Conservation (phyloP, 2,888 invertebrate species). For the Girardia tigrina region DNA sequence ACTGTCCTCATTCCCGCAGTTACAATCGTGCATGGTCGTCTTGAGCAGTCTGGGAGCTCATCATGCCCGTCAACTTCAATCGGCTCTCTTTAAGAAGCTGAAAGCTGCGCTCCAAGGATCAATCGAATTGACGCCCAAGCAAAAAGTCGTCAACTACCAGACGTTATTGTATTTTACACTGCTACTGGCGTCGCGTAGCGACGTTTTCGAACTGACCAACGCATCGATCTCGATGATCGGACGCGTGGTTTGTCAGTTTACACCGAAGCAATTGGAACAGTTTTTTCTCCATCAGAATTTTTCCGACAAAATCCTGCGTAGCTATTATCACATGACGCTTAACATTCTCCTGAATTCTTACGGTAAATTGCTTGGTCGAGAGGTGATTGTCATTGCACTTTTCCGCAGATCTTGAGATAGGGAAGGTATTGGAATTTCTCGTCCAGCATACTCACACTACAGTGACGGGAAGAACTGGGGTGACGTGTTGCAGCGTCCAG, state of each 20-base stretch:
- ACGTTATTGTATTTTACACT: background rate
- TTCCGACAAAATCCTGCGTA: background rate
- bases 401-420: constrained; percentile 1
- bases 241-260: background rate
- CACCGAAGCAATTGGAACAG: background rate
- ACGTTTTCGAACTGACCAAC: constrained; percentile 10
- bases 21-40: background rate
- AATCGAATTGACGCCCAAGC: background rate
- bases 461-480: background rate
- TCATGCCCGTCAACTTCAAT: background rate
- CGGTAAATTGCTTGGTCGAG: background rate
- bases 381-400: background rate
- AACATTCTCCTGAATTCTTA: constrained; percentile 1
- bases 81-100: background rate
- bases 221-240: background rate
- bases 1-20: background rate
- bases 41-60: constrained; percentile 8
- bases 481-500: background rate
- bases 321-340: constrained; percentile 1
- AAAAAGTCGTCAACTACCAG: constrained; percentile 1
- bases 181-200: background rate
- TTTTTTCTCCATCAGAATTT: constrained; percentile 4
- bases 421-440: background rate
- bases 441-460: background rate
- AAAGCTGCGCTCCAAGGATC: background rate